Evolutionary conservation across 2,888 invertebrate species (phyloP), one percentile per base, ranked within the genome.

Genomic region (Sphinx pinastri): DNA sequence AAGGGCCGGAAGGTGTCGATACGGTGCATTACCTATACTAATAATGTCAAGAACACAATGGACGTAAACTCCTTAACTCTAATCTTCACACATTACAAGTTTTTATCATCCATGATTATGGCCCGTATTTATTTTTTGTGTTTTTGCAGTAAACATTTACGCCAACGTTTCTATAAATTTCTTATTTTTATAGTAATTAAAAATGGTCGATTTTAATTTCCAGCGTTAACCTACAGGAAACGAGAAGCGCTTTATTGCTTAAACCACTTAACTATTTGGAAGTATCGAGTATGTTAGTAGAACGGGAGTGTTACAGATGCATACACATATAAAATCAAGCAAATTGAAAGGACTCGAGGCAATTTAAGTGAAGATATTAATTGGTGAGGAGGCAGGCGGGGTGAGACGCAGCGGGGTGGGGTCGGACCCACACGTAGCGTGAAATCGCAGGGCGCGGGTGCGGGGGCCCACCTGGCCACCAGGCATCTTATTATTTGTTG

Each of bases 1-100:
- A 90, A 88, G 90, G 87, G 86, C 93, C 93, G 93, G 94, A 94
- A 94, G 93, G 92, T 93, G 91, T 92, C 89, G 92, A 88, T 89
- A 92, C 89, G 94, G 89, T 79, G 80, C 77, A 85, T 92, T 91
- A 92, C 79, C 82, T 86, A 90, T 89, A 86, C 90, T 89, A 91
- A 91, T 91, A 90, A 84, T 84, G 82, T 81, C 80, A 75, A 72
- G 72, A 72, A 73, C 73, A 88, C 86, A 89, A 89, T 84, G 71
- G 79, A 72, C 71, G 70, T 76, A 80, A 79, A 76, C 79, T 81
- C 82, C 78, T 79, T 76, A 76, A 76, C 77, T 76, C 79, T 82
- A 81, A 85, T 83, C 81, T 63, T 63, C 63, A 47, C 63, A 63
- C 63, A 63, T 63, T 19, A 63, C 63, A 16, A 11, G 45, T 49